Base-by-base conservation (phyloP, 2,888 invertebrate species). In the Allygus modestus region DNA sequence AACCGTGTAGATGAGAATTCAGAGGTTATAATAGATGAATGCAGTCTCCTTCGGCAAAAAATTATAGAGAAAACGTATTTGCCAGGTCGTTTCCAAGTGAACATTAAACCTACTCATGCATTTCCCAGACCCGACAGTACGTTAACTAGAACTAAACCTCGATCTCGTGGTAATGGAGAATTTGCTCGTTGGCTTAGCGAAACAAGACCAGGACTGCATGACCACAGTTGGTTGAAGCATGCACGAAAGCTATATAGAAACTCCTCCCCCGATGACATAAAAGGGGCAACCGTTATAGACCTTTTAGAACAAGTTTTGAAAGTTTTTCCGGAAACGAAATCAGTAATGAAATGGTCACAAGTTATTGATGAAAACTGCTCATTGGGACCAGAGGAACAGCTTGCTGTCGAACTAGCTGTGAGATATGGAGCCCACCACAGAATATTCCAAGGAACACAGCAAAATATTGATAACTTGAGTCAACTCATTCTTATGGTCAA, bases 161-260 rank as follows among this genome's bases (percentile, higher is more conserved):
- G 82, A 31, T 73, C 84, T 17, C 84, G 84, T 31, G 77, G 77
- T 17, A 61, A n/a, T 46, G 84, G 84, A 15, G 84, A 84, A 37
- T 46, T 84, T 5, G 26, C 51, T 26, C 73, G 77, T 28, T 84
- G 82, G 43, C 33, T 84, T 5, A 82, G 82, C 41, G 84, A 84
- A 23, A 84, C 84, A 17, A 84, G 65, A 51, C 43, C 61, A 15
- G 75, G 84, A 17, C 46, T 84, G 17, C 84, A 84, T 77, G 84
- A 84, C 51, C n/a, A 75, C 41, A 77, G 73, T 41, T 84, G 84
- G 84, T 37, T 84, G n/a, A 84, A 84, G 33, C 84, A 84, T 26
- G 82, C 75, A 7, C 73, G 79, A 26, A 84, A 82, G 41, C 23
- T 82, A 26, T 84, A 81, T 28, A 82, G 69, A 54, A 77, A 71